Evolutionary conservation across 2,797 vertebrate species (phyloP).

Genomic region (Sebastes dallii): DNA sequence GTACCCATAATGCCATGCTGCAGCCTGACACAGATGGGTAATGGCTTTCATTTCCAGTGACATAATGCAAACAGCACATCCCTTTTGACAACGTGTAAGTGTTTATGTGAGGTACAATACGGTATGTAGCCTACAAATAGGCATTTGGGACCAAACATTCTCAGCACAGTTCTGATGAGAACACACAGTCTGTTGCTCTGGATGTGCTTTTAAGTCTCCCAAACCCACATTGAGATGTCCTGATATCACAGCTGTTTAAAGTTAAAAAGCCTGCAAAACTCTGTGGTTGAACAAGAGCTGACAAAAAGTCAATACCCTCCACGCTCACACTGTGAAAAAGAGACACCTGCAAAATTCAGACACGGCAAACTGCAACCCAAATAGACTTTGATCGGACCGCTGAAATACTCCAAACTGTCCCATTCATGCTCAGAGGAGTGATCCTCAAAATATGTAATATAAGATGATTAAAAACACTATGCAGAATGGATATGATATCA

Average conservation of each 20-base stretch:
- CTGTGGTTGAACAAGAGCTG: conserved; percentile 34
- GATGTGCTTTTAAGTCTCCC: neutral
- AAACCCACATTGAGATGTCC: conserved; percentile 20
- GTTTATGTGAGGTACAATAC: no score
- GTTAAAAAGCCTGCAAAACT: conserved; percentile 18
- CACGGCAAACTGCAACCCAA: conserved; percentile 14
- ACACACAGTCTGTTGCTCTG: neutral
- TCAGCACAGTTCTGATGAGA: neutral
- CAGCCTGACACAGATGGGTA: conserved; percentile 1
- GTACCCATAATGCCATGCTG: neutral
- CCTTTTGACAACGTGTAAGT: neutral
- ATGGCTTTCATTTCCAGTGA: neutral
- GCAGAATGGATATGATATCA: neutral
- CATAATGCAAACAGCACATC: neutral
- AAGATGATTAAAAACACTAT: neutral
- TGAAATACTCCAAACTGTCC: neutral
- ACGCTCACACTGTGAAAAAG: conserved; percentile 19
- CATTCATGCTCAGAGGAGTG: neutral
- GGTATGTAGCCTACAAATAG: neutral
- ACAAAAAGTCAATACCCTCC: conserved; percentile 57
- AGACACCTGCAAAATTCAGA: conserved; percentile 37
- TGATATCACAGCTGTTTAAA: conserved; percentile 28
- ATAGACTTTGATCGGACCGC: neutral
- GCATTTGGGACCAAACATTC: neutral
- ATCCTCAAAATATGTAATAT: neutral